Percentiles rank a stretch among this genome's conserved stretches.
Evolutionary conservation across 2,797 vertebrate genomes (phyloP).

Genomic region (Hirundo rustica): DNA sequence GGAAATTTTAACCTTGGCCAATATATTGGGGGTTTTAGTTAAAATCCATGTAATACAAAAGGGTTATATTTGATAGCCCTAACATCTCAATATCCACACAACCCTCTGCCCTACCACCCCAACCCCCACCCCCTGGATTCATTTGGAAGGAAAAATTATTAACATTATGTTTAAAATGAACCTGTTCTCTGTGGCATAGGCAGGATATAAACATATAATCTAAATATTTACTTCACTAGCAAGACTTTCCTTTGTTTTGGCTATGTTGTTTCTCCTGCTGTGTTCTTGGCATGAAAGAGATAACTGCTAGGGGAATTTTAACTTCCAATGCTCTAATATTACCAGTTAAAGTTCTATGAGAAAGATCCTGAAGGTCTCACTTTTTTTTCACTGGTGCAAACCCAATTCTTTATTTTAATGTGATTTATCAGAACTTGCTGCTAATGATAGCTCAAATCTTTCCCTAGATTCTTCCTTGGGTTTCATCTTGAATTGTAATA

Average conservation of each 20-base stretch:
- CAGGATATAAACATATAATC: neutral
- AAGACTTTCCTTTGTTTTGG: neutral
- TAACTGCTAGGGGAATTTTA: neutral
- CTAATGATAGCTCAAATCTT: neutral
- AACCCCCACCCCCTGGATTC: accelerated
- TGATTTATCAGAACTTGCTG: neutral
- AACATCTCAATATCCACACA: neutral
- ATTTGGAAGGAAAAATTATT: neutral
- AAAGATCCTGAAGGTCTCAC: neutral
- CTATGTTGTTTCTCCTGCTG: neutral
- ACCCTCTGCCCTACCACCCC: accelerated
- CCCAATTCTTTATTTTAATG: neutral
- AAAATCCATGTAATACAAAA: neutral
- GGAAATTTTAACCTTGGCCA: neutral
- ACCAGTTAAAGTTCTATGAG: neutral
- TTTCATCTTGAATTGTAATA: neutral
- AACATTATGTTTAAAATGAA: neutral
- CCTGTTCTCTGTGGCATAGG: neutral
- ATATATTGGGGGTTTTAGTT: neutral
- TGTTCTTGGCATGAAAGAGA: neutral
- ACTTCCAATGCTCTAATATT: neutral
- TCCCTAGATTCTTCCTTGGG: neutral
- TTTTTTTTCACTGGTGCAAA: neutral
- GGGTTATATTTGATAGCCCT: neutral
- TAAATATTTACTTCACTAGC: neutral